These are phyloP conservation scores for Apodemia mormo DNA, from an alignment of 2,888 invertebrate genomes.

Conservation along the genomic window DNA sequence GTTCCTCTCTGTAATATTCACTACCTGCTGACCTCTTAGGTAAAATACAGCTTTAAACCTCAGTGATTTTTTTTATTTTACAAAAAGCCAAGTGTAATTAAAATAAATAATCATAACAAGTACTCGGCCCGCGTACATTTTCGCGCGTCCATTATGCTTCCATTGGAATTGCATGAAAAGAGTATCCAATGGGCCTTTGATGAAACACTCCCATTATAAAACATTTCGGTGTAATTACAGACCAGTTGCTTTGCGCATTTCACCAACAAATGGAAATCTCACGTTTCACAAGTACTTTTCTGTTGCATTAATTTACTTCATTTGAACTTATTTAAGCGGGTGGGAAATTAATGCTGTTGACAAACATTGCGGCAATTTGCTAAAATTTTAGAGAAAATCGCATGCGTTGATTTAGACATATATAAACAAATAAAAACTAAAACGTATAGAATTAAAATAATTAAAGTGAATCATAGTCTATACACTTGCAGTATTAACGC, in stretches of 20 bases:
- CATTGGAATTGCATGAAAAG: constrained; percentile 2
- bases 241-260: constrained; percentile 1
- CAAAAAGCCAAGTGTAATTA: constrained; percentile 5
- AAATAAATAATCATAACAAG: not conserved
- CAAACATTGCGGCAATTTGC: not conserved
- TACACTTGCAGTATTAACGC: no score
- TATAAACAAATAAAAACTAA: no score
- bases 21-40: no score
- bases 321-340: not conserved
- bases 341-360: not conserved
- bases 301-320: not conserved
- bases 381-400: not conserved
- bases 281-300: not conserved
- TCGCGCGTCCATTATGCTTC: not conserved
- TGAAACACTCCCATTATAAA: constrained; percentile 11
- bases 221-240: constrained; percentile 10
- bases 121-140: not conserved
- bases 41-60: no score
- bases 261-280: not conserved
- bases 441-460: no score
- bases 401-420: no score
- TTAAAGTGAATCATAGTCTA: no score
- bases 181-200: constrained; percentile 12
- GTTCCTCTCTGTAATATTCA: no score
- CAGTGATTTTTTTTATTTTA: no score